Base-by-base conservation (phyloP, 2,888 invertebrate species). In the Caenorhabditis parvicauda region DNA sequence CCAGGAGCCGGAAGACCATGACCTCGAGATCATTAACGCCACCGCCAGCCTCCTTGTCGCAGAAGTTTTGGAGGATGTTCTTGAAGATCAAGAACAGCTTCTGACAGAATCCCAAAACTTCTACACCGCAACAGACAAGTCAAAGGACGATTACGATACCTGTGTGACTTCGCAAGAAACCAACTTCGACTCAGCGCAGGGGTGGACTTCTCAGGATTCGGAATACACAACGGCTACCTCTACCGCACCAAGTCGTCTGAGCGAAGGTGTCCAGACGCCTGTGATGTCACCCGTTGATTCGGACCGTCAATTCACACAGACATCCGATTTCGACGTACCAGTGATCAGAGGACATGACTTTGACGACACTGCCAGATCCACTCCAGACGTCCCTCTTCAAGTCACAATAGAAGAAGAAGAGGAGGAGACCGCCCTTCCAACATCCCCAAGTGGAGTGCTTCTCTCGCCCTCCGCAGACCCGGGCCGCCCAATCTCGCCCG, bases 231-330 rank as follows among this genome's bases (percentile, higher is more conserved):
- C 67, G 3, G 71, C 73, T 3, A 60, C 67, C 0, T 59, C 59
- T 22, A 64, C 59, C 22, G 66, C 56, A 6, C 52, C 61, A 2
- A 64, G 63, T 35, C 49, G 67, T 14, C 47, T 63, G 21, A 65
- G 64, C 21, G 69, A 67, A n/a, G 47, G 49, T 12, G 64, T 62
- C 12, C 44, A 44, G 21, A 51, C 56, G 27, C 48, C 70, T 12
- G 62, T 61, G 6, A 19, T 71, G 5, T 70, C 70, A 14, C 75
- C 75, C 37, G 75, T 75, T 38, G 71, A 72, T 45, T 74, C 74
- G 42, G 75, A 75, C 54, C 49, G 75, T 41, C 60, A 64, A 17
- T 70, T 71, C 41, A 70, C 68, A 14, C 64, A 59, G 9, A 37
- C 47, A 24, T 59, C 61, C 25, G 72, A 72, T 39, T 59, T 59